These are phyloP conservation scores for Sipha flava DNA, from an alignment of 1,140 invertebrate genomes.

Conservation along the genomic window DNA sequence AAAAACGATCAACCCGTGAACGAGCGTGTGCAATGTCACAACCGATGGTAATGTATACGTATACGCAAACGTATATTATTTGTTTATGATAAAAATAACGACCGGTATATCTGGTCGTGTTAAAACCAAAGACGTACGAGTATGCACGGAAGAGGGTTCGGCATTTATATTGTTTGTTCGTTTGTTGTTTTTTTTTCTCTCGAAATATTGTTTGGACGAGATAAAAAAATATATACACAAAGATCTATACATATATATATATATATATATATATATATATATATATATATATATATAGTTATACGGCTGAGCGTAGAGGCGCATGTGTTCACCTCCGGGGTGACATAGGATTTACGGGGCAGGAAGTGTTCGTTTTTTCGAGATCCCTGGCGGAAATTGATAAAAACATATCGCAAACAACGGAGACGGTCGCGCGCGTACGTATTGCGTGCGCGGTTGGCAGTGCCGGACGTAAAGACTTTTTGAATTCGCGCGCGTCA, in stretches of 20 bases:
- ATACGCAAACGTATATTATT: too few species aligned
- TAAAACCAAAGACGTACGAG: not conserved
- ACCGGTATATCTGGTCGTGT: too few species aligned
- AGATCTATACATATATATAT: not conserved
- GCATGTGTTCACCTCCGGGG: too few species aligned
- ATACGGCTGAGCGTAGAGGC: too few species aligned
- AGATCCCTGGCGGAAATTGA: not conserved
- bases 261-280: too few species aligned
- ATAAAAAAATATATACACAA: not conserved
- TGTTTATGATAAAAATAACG: too few species aligned
- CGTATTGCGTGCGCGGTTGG: not conserved
- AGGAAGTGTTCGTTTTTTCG: not conserved
- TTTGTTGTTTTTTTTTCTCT: not conserved
- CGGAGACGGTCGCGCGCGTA: not conserved
- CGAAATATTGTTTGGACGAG: not conserved
- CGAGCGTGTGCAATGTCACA: not conserved
- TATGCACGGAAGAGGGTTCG: too few species aligned
- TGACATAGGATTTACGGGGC: not conserved
- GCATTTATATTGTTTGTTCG: not conserved
- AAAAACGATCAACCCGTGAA: not conserved
- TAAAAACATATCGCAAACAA: not conserved
- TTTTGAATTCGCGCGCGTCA: not conserved
- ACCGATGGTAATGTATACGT: not conserved
- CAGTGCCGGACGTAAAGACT: not conserved
- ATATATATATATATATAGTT: not conserved